Evolutionary conservation across 2,888 invertebrate genomes (phyloP).

Genomic region (Alviniconcha strummeri): DNA sequence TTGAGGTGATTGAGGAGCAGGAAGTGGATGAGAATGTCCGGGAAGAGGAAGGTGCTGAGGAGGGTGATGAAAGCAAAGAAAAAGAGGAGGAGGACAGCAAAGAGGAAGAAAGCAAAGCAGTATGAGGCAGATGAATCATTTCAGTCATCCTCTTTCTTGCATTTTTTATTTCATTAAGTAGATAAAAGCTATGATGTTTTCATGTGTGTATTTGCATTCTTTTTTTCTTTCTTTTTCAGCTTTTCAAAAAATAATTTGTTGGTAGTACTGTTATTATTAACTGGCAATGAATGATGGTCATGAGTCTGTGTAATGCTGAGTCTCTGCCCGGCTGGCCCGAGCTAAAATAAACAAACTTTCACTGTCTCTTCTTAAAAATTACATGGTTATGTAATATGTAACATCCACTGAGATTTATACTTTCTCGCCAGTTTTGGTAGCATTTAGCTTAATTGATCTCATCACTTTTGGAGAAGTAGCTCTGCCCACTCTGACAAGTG

Average conservation of each 20-base stretch:
- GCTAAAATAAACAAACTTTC: no score
- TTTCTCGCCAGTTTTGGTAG: no score
- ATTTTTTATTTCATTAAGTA: background rate
- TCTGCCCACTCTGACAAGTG: no score
- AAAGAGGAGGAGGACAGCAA: background rate
- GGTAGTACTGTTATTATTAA: background rate
- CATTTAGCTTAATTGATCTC: no score
- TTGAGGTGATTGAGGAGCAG: conserved; percentile 44
- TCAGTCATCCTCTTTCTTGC: background rate
- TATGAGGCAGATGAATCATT: background rate
- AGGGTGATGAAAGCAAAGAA: background rate
- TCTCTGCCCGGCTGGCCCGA: no score
- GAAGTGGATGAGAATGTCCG: conserved; percentile 43
- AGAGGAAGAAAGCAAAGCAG: conserved; percentile 8
- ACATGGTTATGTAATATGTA: no score
- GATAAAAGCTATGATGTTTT: background rate
- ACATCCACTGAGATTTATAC: no score
- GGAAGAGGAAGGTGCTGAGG: conserved; percentile 33
- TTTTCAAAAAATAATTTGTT: background rate
- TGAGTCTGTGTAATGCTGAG: no score
- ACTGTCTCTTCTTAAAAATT: no score
- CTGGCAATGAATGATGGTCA: background rate
- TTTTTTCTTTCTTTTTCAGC: background rate
- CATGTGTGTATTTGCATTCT: background rate
- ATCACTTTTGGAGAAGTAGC: no score